Evolutionary conservation across 2,797 vertebrate genomes (phyloP).

Genomic region (Sebastes dallii): DNA sequence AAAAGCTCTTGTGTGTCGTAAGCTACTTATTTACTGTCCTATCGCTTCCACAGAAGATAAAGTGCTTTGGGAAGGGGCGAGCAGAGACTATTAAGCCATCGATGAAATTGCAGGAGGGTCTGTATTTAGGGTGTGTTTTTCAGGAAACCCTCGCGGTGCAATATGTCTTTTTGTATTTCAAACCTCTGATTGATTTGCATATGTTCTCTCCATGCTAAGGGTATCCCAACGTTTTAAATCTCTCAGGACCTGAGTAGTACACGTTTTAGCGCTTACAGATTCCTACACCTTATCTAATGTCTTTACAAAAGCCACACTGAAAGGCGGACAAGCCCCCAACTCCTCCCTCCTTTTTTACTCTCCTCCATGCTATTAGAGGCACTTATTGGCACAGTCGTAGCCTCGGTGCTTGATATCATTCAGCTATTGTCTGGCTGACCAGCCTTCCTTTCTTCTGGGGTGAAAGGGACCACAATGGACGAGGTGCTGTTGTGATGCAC

Average conservation of each 20-base stretch:
- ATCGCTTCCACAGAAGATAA: constrained; percentile 67
- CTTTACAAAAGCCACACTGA: constrained; percentile 13
- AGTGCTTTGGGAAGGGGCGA: constrained; percentile 60
- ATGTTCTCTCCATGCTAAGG: not conserved
- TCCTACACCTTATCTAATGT: constrained; percentile 12
- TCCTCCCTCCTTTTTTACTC: not conserved
- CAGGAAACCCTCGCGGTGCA: not conserved
- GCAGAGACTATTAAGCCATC: constrained; percentile 58
- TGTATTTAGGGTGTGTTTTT: constrained; percentile 26
- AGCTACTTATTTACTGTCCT: constrained; percentile 77
- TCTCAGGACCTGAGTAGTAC: not conserved
- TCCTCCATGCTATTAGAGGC: not conserved
- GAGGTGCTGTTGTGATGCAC: constrained; percentile 12
- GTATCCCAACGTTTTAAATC: not conserved
- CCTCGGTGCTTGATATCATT: constrained; percentile 26
- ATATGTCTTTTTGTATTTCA: not conserved
- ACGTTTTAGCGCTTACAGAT: not conserved
- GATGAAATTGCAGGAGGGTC: constrained; percentile 49
- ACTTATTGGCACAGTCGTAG: constrained; percentile 5
- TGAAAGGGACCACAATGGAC: constrained; percentile 52
- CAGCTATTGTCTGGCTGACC: constrained; percentile 28
- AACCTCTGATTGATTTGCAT: constrained; percentile 36
- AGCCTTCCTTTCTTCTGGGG: constrained; percentile 37
- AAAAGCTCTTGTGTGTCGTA: constrained; percentile 66
- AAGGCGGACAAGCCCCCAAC: not conserved